Percentiles rank a stretch among this genome's conserved stretches.
These are phyloP conservation scores for Agrotis puta DNA, from an alignment of 2,888 invertebrate species.

Conservation along the genomic window DNA sequence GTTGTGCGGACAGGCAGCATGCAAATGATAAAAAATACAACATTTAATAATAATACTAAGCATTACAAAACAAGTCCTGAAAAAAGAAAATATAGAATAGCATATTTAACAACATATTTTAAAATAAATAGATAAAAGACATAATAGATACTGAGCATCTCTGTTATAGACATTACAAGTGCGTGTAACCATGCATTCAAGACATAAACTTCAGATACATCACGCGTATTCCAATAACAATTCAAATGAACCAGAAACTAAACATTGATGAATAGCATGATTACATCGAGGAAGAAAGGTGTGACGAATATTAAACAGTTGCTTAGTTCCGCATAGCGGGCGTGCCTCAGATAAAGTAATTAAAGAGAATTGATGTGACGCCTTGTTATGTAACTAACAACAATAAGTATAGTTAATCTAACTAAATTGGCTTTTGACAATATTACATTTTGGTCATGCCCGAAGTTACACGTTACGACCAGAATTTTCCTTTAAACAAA, in stretches of 20 bases:
- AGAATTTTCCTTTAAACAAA: background rate
- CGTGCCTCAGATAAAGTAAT: slow-evolving; percentile 61
- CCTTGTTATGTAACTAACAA: slow-evolving; percentile 44
- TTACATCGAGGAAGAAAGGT: slow-evolving; percentile 63
- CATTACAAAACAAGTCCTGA: slow-evolving; percentile 66
- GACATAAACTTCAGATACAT: slow-evolving; percentile 44
- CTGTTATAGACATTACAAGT: slow-evolving; percentile 48
- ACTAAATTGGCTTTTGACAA: slow-evolving; percentile 18
- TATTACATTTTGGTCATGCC: slow-evolving; percentile 19
- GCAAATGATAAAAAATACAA: slow-evolving; percentile 90
- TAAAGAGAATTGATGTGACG: slow-evolving; percentile 55
- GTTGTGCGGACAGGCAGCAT: slow-evolving; percentile 91
- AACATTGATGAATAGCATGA: slow-evolving; percentile 60
- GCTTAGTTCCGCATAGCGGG: slow-evolving; percentile 64
- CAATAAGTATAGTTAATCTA: slow-evolving; percentile 41
- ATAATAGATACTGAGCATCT: slow-evolving; percentile 39
- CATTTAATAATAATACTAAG: slow-evolving; percentile 84
- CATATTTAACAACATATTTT: slow-evolving; percentile 34
- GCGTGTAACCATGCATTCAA: slow-evolving; percentile 53
- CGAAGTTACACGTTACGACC: slow-evolving; percentile 11
- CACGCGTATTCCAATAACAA: slow-evolving; percentile 47
- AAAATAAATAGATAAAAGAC: slow-evolving; percentile 34
- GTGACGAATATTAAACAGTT: slow-evolving; percentile 66
- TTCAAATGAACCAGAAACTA: slow-evolving; percentile 58
- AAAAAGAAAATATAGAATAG: slow-evolving; percentile 63